Evolutionary conservation across 2,797 vertebrate genomes (phyloP).

Genomic region (Todus mexicanus): DNA sequence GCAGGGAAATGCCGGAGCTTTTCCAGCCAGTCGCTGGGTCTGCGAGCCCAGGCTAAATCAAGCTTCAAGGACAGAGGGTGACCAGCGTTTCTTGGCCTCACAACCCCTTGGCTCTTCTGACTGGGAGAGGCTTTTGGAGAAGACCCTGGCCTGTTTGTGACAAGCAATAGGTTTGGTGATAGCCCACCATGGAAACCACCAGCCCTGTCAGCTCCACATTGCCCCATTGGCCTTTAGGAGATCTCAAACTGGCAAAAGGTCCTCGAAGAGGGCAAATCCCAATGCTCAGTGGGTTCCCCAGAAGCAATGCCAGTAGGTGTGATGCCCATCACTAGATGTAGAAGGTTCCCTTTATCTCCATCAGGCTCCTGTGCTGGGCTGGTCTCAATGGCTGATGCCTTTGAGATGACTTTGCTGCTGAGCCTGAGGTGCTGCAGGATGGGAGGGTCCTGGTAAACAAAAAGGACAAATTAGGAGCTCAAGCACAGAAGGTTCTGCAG

Average conservation of each 20-base stretch:
- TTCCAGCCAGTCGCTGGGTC: neutral
- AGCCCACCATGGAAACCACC: neutral
- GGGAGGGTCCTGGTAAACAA: neutral
- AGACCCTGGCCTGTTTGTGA: neutral
- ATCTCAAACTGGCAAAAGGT: neutral
- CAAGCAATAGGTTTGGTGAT: neutral
- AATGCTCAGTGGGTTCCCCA: neutral
- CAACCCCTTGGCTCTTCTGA: neutral
- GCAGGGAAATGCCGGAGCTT: neutral
- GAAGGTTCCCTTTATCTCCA: neutral
- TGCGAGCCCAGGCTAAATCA: neutral
- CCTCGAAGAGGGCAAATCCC: neutral
- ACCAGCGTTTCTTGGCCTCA: rapidly evolving
- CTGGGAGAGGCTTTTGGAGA: neutral
- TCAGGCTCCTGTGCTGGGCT: neutral
- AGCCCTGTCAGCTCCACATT: neutral
- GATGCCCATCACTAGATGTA: neutral
- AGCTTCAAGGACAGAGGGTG: neutral
- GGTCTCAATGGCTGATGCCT: neutral
- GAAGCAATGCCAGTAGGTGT: neutral
- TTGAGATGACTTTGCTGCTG: neutral
- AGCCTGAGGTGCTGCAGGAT: neutral
- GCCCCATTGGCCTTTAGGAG: neutral
- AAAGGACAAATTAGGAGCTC: neutral
- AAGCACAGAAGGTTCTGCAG: neutral